These are phyloP conservation scores for Odontocerum albicorne DNA, from an alignment of 2,888 invertebrate species.

Conservation along the genomic window DNA sequence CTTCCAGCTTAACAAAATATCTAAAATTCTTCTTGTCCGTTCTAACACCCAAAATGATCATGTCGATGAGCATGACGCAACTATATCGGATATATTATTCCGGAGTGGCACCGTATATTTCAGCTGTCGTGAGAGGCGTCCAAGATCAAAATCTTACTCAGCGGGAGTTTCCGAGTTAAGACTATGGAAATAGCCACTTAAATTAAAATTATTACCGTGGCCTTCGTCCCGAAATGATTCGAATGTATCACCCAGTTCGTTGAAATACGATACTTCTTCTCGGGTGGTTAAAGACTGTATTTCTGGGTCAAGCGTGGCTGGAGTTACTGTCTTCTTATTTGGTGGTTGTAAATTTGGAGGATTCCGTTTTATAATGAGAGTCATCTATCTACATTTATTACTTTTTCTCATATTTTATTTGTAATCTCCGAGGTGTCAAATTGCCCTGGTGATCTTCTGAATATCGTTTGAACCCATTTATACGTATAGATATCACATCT, in stretches of 20 bases:
- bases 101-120: neutral
- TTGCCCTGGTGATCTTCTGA: slow-evolving; percentile 1
- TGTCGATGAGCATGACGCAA: too few relatives aligned
- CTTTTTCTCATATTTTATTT: slow-evolving; percentile 22
- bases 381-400: slow-evolving; percentile 24
- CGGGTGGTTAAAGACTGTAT: neutral
- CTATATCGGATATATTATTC: neutral
- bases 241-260: neutral
- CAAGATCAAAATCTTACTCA: slow-evolving; percentile 13
- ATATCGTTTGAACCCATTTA: too few relatives aligned
- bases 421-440: slow-evolving; percentile 13
- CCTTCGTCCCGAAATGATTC: neutral
- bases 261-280: neutral
- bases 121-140: neutral
- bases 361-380: slow-evolving; percentile 22
- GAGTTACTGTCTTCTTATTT: too few relatives aligned
- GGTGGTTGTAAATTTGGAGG: slow-evolving; percentile 16
- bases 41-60: too few relatives aligned
- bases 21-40: neutral
- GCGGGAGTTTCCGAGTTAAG: slow-evolving; percentile 28
- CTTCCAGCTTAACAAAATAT: too few relatives aligned
- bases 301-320: too few relatives aligned
- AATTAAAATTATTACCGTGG: slow-evolving; percentile 30
- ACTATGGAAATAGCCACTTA: slow-evolving; percentile 28
- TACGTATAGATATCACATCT: too few relatives aligned